Percentiles rank a stretch among this genome's conserved stretches.
These are phyloP conservation scores for Trichonephila clavata DNA, from an alignment of 1,140 invertebrate genomes.

Conservation along the genomic window DNA sequence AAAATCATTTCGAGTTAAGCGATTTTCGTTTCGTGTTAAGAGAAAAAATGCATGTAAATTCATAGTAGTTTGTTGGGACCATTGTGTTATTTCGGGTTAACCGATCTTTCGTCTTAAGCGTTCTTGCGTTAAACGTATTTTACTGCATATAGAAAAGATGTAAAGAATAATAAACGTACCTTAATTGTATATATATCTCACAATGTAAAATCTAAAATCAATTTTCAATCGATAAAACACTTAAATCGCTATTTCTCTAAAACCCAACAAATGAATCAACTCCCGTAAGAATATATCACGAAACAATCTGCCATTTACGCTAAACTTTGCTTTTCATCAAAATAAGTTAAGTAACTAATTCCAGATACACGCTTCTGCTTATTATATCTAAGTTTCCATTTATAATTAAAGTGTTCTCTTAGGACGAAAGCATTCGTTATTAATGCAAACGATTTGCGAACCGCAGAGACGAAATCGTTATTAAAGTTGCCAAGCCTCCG, in stretches of 20 bases:
- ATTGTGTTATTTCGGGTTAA: too few species aligned
- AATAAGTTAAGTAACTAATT: constrained; percentile 29
- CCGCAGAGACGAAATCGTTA: constrained; percentile 17
- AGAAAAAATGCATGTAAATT: too few species aligned
- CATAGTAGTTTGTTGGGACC: too few species aligned
- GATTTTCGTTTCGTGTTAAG: too few species aligned
- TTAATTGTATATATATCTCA: background rate
- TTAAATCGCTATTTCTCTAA: background rate
- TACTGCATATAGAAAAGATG: too few species aligned
- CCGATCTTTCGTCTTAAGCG: too few species aligned
- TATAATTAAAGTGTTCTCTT: constrained; percentile 23
- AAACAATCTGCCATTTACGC: background rate
- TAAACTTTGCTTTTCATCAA: constrained; percentile 12
- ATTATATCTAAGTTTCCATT: constrained; percentile 11
- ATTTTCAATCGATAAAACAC: background rate
- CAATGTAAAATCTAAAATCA: background rate
- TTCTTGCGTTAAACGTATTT: too few species aligned
- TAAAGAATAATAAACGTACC: too few species aligned
- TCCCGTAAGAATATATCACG: background rate
- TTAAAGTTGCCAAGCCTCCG: constrained; percentile 1
- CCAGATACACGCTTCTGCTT: background rate
- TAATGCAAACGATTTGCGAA: constrained; percentile 22
- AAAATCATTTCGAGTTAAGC: too few species aligned
- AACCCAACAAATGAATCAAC: background rate
- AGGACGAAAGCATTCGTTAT: constrained; percentile 19